These are phyloP conservation scores for Selene dorsalis DNA, from an alignment of 2,797 vertebrate genomes.

Conservation along the genomic window DNA sequence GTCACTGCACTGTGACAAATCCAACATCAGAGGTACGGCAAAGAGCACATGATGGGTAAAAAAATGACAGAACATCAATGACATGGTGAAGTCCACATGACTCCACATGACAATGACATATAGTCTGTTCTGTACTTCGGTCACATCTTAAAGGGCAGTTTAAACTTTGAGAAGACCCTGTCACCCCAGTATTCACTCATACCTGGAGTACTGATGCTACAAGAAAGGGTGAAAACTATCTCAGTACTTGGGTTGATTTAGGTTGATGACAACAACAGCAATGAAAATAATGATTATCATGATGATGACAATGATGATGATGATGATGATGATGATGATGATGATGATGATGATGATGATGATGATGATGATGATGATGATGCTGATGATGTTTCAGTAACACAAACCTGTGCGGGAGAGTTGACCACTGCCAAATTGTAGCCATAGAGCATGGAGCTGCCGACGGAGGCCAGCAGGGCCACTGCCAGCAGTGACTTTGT, in stretches of 20 bases:
- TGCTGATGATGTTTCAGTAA: not conserved
- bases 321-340: constrained; percentile 1
- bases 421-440: constrained; percentile 94
- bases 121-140: constrained; percentile 2
- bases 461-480: constrained; percentile 89
- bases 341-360: not conserved
- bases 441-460: constrained; percentile 93
- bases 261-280: no score
- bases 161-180: not conserved
- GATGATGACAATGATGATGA: not conserved
- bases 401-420: constrained; percentile 88
- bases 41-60: constrained; percentile 42
- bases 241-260: no score
- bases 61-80: constrained; percentile 40
- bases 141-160: not conserved
- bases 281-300: not conserved
- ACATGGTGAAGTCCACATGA: constrained; percentile 57
- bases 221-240: no score
- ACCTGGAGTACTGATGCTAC: no score
- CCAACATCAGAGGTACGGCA: constrained; percentile 13
- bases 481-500: constrained; percentile 87
- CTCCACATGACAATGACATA: constrained; percentile 30
- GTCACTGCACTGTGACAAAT: constrained; percentile 46
- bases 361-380: not conserved
- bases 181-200: not conserved